Base-by-base conservation (phyloP, 2,797 vertebrate species). In the Hapalemur alaotrensis region DNA sequence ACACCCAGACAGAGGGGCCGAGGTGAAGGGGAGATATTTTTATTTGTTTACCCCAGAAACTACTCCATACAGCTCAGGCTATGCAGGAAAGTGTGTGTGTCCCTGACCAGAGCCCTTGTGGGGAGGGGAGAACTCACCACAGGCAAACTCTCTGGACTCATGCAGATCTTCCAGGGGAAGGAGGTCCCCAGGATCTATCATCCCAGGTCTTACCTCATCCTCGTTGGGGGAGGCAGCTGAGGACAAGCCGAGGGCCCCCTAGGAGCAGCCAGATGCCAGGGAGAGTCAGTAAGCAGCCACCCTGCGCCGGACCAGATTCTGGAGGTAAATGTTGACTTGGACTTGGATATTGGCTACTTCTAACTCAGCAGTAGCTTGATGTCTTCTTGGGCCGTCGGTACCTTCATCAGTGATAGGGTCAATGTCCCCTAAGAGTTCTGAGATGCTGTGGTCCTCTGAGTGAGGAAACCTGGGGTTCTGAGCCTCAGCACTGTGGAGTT, bases 41-140 rank as follows among this genome's bases (percentile, higher is more conserved):
- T 86, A 95, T 97, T 97, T 95, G 89, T 97, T 97, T 80, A 65
- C 72, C 95, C 61, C 83, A 92, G 41, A 98, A 98, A 52, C 25
- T 15, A 95, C 59, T 98, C 8, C 54, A 11, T 57, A 11, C 20
- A 46, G 41, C 46, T 67, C 28, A 46, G 54, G 25, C 18, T 70
- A 28, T 82, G 4, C 22, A 30, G 52, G 57, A 23, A 87, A 41
- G 7, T 8, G 43, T 76, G 59, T 32, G 28, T 20, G 12, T 54
- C n/a, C 22, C 63, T 70, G 32, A 79, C 54, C 57, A 93, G 48
- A 88, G 4, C 9, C 14, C 35, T 82, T 52, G 7, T 65, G 14
- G 32, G 17, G 11, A 67, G 46, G 52, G 25, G 18, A 63, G 30
- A 54, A n/a, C 4, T 48, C n/a, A 32, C 22, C 20, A 67, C 4